These are phyloP conservation scores for Gallirallus australis DNA, from an alignment of 2,797 vertebrate genomes.

Conservation along the genomic window DNA sequence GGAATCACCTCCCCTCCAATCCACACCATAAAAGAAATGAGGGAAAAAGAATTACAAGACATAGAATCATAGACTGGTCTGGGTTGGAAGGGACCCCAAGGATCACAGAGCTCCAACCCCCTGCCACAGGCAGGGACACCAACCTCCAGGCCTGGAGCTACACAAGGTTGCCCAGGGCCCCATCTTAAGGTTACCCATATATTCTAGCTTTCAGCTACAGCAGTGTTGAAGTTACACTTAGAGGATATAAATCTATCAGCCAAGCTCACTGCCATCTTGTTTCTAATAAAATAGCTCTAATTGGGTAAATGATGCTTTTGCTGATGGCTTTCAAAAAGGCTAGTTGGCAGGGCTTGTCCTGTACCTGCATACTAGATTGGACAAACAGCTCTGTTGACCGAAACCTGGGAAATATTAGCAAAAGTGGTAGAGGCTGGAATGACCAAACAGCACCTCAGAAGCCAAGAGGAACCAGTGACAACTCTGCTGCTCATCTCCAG, in stretches of 20 bases:
- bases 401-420: neutral
- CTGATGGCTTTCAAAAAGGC: neutral
- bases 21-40: neutral
- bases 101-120: no score
- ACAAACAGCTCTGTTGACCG: neutral
- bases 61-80: no score
- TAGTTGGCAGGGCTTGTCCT: neutral
- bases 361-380: neutral
- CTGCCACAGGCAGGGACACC: no score
- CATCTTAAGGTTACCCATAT: neutral
- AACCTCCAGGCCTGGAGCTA: no score
- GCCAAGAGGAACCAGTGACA: neutral
- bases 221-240: accelerated
- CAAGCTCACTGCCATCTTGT: neutral
- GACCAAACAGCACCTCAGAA: neutral
- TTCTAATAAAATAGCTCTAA: neutral
- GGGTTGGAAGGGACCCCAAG: no score
- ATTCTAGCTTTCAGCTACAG: neutral
- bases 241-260: neutral
- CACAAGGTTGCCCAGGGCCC: no score
- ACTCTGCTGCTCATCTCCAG: neutral
- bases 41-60: neutral
- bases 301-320: neutral
- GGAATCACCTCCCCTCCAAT: neutral
- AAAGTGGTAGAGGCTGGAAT: neutral